These are phyloP conservation scores for Lacerta viridis DNA, from an alignment of 2,797 vertebrate species.

Conservation along the genomic window DNA sequence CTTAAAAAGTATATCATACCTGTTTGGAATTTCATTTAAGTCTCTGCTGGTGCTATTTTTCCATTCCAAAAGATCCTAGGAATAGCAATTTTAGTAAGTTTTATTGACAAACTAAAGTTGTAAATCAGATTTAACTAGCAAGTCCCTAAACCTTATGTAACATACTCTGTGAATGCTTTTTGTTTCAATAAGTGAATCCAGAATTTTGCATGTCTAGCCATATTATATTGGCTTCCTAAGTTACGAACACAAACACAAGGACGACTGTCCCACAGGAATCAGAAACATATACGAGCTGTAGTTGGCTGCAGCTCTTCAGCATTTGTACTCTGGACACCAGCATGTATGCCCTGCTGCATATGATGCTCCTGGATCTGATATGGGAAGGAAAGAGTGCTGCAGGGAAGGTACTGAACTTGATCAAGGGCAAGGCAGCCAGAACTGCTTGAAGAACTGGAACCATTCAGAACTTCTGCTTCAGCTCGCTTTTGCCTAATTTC, in stretches of 20 bases:
- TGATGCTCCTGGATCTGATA: too few species aligned
- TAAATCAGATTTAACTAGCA: background rate
- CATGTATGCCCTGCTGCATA: too few species aligned
- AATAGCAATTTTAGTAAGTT: slow-evolving; percentile 1
- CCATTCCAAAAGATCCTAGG: slow-evolving; percentile 63
- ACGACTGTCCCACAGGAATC: background rate
- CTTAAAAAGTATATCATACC: slow-evolving; percentile 59
- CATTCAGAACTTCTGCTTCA: too few species aligned
- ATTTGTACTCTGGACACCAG: background rate
- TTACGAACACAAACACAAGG: background rate
- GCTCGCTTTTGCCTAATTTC: too few species aligned
- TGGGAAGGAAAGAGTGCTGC: too few species aligned
- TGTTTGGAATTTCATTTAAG: slow-evolving; percentile 46
- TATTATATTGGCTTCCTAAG: background rate
- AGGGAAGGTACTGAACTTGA: too few species aligned
- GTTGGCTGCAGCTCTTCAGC: background rate
- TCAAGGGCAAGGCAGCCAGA: too few species aligned
- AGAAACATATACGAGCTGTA: background rate
- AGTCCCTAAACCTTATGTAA: background rate
- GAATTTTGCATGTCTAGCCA: background rate
- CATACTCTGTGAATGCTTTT: background rate
- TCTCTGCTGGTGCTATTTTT: slow-evolving; percentile 32
- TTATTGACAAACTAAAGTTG: background rate
- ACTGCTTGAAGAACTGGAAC: too few species aligned
- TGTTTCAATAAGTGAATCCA: background rate